Conservation (phyloP, 1,140 invertebrate genomes). For the Andrena cerasifolii region DNA sequence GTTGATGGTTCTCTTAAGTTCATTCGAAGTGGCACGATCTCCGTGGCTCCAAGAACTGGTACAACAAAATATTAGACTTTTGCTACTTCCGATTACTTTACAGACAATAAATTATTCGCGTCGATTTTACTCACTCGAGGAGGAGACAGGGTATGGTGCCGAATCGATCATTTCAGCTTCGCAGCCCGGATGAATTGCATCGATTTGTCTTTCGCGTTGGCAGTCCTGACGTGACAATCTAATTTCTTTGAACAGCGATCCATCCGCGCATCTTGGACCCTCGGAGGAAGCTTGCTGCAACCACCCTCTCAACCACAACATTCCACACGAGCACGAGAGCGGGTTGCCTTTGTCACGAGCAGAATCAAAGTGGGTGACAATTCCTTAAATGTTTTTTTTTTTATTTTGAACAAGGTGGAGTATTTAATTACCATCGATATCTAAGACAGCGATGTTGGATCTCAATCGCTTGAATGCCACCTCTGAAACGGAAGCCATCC, state of each 20-base stretch:
- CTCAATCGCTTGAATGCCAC: slow-evolving; percentile 88
- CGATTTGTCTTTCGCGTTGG: slow-evolving; percentile 81
- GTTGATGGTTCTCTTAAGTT: slow-evolving; percentile 74
- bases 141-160: slow-evolving; percentile 72
- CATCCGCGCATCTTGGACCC: slow-evolving; percentile 89
- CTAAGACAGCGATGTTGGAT: slow-evolving; percentile 91
- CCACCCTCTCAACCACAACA: slow-evolving; percentile 92
- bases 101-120: background rate
- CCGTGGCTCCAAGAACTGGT: slow-evolving; percentile 59
- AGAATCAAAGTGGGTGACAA: background rate
- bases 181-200: slow-evolving; percentile 84
- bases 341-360: slow-evolving; percentile 87
- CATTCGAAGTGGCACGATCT: slow-evolving; percentile 69
- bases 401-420: background rate
- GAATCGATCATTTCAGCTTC: slow-evolving; percentile 85
- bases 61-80: background rate
- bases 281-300: slow-evolving; percentile 87
- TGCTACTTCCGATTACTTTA: background rate
- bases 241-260: slow-evolving; percentile 87
- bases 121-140: slow-evolving; percentile 68
- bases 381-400: background rate
- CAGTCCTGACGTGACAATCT: slow-evolving; percentile 88
- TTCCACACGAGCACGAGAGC: slow-evolving; percentile 89
- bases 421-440: slow-evolving; percentile 89
- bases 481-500: slow-evolving; percentile 88